Conservation (phyloP, 2,113 vertebrate species). For the Microtus oregoni region DNA sequence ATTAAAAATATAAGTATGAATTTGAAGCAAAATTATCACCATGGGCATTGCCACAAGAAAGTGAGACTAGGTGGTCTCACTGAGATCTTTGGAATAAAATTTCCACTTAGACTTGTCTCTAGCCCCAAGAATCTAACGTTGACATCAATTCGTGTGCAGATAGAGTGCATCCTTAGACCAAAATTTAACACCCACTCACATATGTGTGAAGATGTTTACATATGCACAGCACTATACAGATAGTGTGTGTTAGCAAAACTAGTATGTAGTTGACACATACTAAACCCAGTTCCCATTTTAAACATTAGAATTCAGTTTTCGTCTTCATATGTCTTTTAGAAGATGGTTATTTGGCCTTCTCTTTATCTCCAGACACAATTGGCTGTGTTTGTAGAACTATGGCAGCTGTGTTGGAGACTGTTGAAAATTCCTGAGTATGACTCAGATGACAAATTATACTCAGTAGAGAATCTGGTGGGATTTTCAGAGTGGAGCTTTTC, state of each 20-base stretch:
- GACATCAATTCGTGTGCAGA: not conserved
- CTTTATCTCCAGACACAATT: constrained; percentile 75
- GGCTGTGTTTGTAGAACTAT: constrained; percentile 82
- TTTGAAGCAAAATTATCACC: not conserved
- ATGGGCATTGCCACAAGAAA: not conserved
- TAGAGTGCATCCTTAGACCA: not conserved
- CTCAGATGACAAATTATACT: constrained; percentile 84
- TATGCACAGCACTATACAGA: not conserved
- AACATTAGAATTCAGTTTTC: not conserved
- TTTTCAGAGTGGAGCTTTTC: constrained; percentile 54
- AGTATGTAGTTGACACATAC: not conserved
- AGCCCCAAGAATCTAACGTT: not conserved
- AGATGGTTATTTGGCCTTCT: not conserved
- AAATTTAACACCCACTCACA: not conserved
- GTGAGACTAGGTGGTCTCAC: not conserved
- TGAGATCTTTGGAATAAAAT: not conserved
- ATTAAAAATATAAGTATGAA: not conserved
- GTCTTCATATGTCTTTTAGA: constrained; percentile 27
- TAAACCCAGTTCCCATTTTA: constrained; percentile 15
- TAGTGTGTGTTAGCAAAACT: not conserved
- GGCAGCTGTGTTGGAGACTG: constrained; percentile 86
- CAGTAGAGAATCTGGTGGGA: constrained; percentile 75
- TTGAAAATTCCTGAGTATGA: constrained; percentile 83
- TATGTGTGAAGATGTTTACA: not conserved
- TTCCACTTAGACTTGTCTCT: not conserved